Evolutionary conservation across 2,113 vertebrate species (phyloP).

Genomic region (Hemibagrus wyckioides): DNA sequence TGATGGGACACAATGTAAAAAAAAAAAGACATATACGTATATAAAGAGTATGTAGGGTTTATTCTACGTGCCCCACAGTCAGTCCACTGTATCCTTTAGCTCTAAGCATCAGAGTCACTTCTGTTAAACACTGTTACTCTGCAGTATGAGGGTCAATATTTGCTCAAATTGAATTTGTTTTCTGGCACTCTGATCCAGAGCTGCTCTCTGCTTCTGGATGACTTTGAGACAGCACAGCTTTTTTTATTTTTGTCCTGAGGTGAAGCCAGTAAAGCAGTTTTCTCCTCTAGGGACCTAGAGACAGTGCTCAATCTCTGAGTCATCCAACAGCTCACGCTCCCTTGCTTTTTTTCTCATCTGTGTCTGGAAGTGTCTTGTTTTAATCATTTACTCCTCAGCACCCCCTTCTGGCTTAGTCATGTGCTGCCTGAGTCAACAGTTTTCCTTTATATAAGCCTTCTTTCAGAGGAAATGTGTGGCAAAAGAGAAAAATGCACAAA

Average conservation of each 20-base stretch:
- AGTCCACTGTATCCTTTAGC: background rate
- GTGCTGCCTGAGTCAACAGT: constrained; percentile 27
- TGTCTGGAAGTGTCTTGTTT: background rate
- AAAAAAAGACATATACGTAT: background rate
- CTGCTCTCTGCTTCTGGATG: constrained; percentile 73
- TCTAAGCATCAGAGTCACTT: background rate
- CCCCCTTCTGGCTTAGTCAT: constrained; percentile 30
- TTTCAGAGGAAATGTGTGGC: background rate
- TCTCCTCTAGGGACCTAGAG: constrained; percentile 60
- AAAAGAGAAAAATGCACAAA: constrained; percentile 4
- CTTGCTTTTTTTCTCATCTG: background rate
- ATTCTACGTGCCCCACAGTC: background rate
- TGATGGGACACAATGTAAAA: background rate
- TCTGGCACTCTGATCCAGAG: constrained; percentile 69
- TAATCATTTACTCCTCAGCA: constrained; percentile 26
- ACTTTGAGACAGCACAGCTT: constrained; percentile 71
- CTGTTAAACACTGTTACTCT: background rate
- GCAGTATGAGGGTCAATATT: background rate
- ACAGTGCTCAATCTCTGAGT: constrained; percentile 7
- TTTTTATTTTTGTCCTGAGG: constrained; percentile 76
- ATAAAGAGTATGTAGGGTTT: background rate
- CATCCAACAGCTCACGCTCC: background rate
- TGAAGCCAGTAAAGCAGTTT: constrained; percentile 67
- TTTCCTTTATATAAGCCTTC: background rate
- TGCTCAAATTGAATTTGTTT: constrained; percentile 35